phyloP scores from a whole-genome alignment of 2,888 invertebrate genomes.

The Anorthoa munda region DNA sequence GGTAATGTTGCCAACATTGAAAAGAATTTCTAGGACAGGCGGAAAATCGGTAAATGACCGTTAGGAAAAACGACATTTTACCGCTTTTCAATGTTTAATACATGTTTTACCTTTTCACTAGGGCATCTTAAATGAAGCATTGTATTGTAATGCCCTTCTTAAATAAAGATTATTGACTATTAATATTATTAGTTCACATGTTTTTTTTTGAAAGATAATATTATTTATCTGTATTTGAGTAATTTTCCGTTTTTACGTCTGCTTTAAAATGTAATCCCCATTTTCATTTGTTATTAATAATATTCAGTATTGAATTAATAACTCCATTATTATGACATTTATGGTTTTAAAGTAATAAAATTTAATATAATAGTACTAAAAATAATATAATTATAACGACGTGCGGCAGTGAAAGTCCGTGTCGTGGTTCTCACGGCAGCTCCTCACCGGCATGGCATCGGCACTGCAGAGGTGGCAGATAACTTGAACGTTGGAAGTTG shows the following conservation, averaged over 20 bases:
- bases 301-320: background rate
- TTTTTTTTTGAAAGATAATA: background rate
- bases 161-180: background rate
- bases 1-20: no score
- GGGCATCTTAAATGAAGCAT: background rate
- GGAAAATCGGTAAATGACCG: no score
- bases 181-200: background rate
- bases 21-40: no score
- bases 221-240: background rate
- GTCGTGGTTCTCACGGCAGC: background rate
- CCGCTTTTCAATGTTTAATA: background rate
- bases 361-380: background rate
- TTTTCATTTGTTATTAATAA: background rate
- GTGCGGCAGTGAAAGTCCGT: background rate
- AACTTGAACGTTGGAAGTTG: no score
- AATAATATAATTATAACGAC: background rate
- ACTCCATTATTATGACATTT: background rate
- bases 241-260: background rate
- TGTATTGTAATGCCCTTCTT: background rate
- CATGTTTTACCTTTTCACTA: background rate
- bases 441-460: background rate
- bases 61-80: background rate
- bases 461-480: background rate
- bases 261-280: background rate
- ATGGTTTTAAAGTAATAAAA: background rate